Conservation (phyloP, 2,113 vertebrate genomes). For the Myodes glareolus region DNA sequence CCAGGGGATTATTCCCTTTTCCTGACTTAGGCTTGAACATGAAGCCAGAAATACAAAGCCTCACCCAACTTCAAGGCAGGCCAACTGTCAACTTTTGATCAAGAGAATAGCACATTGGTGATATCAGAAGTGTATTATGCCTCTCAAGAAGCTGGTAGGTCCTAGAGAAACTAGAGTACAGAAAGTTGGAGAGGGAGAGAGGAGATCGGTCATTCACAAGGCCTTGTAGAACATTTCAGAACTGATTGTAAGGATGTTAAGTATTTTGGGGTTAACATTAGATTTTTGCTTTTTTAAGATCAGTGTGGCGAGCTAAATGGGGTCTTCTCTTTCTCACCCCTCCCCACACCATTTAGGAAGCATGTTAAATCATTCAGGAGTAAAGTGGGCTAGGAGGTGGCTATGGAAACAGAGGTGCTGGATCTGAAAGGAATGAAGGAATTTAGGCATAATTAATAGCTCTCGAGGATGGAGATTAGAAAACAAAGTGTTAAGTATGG, state of each 20-base stretch:
- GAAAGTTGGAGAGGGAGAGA: not conserved
- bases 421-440: conserved; percentile 19
- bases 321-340: not conserved
- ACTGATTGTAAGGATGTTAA: not conserved
- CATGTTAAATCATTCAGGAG: not conserved
- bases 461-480: not conserved
- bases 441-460: not conserved
- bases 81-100: not conserved
- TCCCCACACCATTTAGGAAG: not conserved
- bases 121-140: not conserved
- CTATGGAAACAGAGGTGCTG: not conserved
- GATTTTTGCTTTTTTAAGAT: not conserved
- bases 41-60: not conserved
- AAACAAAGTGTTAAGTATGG: not conserved
- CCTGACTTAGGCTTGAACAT: not conserved
- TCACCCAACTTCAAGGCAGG: not conserved
- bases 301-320: not conserved
- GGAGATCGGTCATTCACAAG: not conserved
- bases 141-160: not conserved
- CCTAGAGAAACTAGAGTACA: not conserved
- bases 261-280: not conserved
- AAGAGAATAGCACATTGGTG: not conserved
- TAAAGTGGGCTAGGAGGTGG: not conserved
- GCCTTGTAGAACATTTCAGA: not conserved
- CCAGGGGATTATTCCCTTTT: not conserved